These are phyloP conservation scores for Alloplasta piceator DNA, from an alignment of 2,888 invertebrate species.

Conservation along the genomic window DNA sequence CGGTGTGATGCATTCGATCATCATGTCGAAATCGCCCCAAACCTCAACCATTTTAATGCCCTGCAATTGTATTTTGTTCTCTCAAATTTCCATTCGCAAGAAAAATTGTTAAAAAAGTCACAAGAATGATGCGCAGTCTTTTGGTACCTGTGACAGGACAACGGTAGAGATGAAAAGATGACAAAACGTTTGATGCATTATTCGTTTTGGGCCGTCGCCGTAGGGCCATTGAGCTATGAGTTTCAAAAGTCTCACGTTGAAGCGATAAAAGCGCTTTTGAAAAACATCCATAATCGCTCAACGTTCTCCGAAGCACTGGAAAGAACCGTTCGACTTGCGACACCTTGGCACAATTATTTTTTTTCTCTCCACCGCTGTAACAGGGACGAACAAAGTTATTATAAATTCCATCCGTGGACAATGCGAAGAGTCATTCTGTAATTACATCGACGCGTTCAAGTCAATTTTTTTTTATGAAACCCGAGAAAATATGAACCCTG, in stretches of 20 bases:
- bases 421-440: too few species aligned
- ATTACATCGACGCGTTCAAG: too few species aligned
- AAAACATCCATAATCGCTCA: slow-evolving; percentile 38
- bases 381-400: too few species aligned
- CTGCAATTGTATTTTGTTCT: slow-evolving; percentile 7
- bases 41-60: slow-evolving; percentile 33
- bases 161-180: slow-evolving; percentile 31
- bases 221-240: slow-evolving; percentile 45
- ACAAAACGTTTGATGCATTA: slow-evolving; percentile 23
- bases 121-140: background rate
- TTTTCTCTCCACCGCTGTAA: too few species aligned
- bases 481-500: too few species aligned
- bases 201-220: background rate
- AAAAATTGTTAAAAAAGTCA: background rate
- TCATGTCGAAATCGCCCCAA: slow-evolving; percentile 49
- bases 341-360: too few species aligned
- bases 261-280: slow-evolving; percentile 36
- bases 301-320: slow-evolving; percentile 47
- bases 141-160: slow-evolving; percentile 34
- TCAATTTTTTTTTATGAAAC: too few species aligned
- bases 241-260: slow-evolving; percentile 11
- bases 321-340: too few species aligned
- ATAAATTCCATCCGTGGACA: too few species aligned
- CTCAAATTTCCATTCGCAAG: background rate
- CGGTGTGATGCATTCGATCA: slow-evolving; percentile 49